Conservation (phyloP, 1,140 invertebrate genomes). For the Zaprionus kolodkinae region DNA sequence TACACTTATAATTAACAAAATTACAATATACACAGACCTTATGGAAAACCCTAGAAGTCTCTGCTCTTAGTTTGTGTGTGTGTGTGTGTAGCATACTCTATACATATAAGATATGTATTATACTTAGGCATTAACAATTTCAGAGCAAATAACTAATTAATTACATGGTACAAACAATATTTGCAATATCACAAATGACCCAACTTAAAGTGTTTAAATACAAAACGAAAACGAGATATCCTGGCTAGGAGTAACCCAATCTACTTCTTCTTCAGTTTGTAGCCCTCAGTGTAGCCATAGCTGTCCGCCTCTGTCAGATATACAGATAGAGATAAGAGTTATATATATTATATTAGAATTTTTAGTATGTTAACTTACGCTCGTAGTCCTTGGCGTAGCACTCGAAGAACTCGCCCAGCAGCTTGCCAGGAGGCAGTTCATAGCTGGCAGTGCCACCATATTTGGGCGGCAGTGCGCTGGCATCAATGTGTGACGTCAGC, state of each 20-base stretch:
- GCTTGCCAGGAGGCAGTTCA: constrained; percentile 84
- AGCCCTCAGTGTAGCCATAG: constrained; percentile 74
- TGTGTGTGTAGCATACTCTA: neutral
- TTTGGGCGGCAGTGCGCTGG: constrained; percentile 87
- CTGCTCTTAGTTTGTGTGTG: constrained; percentile 16
- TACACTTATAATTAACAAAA: constrained; percentile 27
- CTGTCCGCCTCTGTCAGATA: constrained; percentile 67
- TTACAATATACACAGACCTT: constrained; percentile 42
- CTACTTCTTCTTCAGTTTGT: constrained; percentile 67
- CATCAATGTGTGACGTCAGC: constrained; percentile 87
- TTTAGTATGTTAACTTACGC: constrained; percentile 83
- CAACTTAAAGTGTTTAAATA: constrained; percentile 72
- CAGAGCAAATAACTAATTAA: constrained; percentile 43
- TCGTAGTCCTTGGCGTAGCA: constrained; percentile 86
- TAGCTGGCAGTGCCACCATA: constrained; percentile 88
- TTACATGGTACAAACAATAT: constrained; percentile 63
- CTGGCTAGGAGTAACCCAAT: neutral
- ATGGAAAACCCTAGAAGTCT: constrained; percentile 46
- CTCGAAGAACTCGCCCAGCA: constrained; percentile 85
- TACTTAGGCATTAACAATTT: constrained; percentile 12
- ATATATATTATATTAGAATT: fast-evolving
- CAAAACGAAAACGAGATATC: constrained; percentile 44
- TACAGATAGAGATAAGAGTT: neutral
- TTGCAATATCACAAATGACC: constrained; percentile 82
- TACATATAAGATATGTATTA: neutral